phyloP scores from a whole-genome alignment of 92 coral and sea anemone genomes.

The Nematostella vectensis region DNA sequence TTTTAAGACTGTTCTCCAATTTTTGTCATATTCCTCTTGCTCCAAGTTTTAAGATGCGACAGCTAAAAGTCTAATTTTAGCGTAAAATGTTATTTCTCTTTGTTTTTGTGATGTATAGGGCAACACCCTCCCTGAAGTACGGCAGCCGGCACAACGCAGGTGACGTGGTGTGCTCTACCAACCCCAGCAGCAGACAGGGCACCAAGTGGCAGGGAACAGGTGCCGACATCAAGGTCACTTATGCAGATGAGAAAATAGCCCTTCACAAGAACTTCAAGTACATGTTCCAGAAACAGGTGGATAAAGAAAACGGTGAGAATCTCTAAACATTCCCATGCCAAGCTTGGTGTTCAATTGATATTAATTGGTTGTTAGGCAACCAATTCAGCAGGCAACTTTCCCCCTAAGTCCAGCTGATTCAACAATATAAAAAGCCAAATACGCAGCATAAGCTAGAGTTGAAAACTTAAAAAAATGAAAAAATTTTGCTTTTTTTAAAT shows the following conservation, averaged over 20 bases:
- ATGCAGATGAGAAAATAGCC: conserved; percentile 42
- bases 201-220: conserved; percentile 26
- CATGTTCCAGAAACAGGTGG: conserved; percentile 93
- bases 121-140: conserved; percentile 87
- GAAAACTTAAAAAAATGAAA: too few species aligned
- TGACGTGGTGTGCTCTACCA: conserved; percentile 71
- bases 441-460: too few species aligned
- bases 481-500: too few species aligned
- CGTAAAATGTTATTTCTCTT: too few species aligned
- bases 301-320: conserved; percentile 67
- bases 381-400: too few species aligned
- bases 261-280: conserved; percentile 61
- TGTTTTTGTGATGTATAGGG: conserved; percentile 25
- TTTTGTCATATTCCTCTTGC: too few species aligned
- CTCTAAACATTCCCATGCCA: not conserved
- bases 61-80: too few species aligned
- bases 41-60: too few species aligned
- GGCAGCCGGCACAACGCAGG: conserved; percentile 83
- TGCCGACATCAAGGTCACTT: conserved; percentile 27
- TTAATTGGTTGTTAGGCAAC: too few species aligned
- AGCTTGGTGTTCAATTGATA: not conserved
- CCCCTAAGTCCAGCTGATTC: too few species aligned
- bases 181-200: conserved; percentile 35
- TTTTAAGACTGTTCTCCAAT: too few species aligned
- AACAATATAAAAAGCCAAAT: too few species aligned